A percentile compares a stretch with the other conserved stretches of the same genome.
These are phyloP conservation scores for Ryuthela nishihirai DNA, from an alignment of 2,888 invertebrate genomes.

Conservation along the genomic window DNA sequence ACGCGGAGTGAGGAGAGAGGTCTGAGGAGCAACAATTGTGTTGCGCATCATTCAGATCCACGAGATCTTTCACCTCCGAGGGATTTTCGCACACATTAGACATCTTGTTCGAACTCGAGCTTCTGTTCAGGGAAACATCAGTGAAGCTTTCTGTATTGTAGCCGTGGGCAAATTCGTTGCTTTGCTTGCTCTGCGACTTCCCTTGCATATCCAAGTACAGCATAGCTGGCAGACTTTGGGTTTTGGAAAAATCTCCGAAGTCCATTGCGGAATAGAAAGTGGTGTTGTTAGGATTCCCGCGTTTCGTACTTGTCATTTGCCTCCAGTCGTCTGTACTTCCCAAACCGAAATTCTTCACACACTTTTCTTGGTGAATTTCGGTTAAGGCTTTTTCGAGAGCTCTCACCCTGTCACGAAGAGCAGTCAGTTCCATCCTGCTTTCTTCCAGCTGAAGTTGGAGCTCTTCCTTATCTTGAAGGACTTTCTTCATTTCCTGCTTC, in stretches of 20 bases:
- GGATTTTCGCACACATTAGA: too few relatives aligned
- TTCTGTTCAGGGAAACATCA: slow-evolving; percentile 17
- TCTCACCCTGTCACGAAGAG: slow-evolving; percentile 18
- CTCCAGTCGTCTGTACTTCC: slow-evolving; percentile 32
- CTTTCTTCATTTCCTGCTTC: slow-evolving; percentile 24
- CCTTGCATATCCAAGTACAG: slow-evolving; percentile 9
- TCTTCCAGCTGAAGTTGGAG: slow-evolving; percentile 10
- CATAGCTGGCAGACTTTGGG: slow-evolving; percentile 33
- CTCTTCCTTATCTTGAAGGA: slow-evolving; percentile 9
- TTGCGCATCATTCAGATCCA: too few relatives aligned
- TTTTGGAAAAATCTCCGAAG: slow-evolving; percentile 32
- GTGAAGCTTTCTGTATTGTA: slow-evolving; percentile 29
- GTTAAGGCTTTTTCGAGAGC: slow-evolving; percentile 14
- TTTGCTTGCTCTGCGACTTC: slow-evolving; percentile 13
- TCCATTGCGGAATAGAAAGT: slow-evolving; percentile 23
- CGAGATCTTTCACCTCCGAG: too few relatives aligned
- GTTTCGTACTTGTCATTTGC: slow-evolving; percentile 16
- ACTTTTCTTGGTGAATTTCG: slow-evolving; percentile 6
- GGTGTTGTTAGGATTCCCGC: slow-evolving; percentile 12
- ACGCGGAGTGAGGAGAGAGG: too few relatives aligned
- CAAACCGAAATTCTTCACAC: slow-evolving; percentile 35
- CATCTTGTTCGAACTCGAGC: slow-evolving; percentile 20
- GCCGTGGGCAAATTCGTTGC: slow-evolving; percentile 6
- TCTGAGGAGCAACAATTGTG: too few relatives aligned
- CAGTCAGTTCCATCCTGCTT: slow-evolving; percentile 25